These are phyloP conservation scores for Hemibagrus wyckioides DNA, from an alignment of 2,113 vertebrate genomes.

Conservation along the genomic window DNA sequence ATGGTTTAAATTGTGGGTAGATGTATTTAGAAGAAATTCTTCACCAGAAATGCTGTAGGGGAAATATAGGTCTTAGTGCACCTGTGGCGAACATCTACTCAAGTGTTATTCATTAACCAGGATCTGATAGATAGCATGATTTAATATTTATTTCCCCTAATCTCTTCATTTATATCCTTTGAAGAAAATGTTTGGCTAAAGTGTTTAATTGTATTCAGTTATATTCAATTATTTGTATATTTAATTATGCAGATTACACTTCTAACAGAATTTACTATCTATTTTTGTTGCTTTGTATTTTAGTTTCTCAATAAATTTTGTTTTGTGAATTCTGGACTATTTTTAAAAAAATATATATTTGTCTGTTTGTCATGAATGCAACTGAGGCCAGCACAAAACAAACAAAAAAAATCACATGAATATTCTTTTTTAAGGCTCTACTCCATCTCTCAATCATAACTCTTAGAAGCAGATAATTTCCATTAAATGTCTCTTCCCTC, in stretches of 20 bases:
- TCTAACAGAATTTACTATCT: neutral
- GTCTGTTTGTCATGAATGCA: neutral
- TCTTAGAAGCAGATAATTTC: neutral
- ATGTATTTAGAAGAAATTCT: neutral
- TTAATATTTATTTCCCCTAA: neutral
- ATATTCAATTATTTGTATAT: neutral
- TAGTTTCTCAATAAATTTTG: neutral
- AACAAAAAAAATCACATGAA: neutral
- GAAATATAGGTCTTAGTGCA: neutral
- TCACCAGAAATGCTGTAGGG: neutral
- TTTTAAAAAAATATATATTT: neutral
- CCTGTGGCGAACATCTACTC: neutral
- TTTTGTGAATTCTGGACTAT: neutral
- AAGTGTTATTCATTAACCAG: neutral
- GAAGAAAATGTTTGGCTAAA: neutral
- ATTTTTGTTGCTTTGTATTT: neutral
- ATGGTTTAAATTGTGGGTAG: neutral
- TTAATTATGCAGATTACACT: neutral
- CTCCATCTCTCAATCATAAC: neutral
- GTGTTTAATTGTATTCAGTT: neutral
- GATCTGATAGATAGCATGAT: neutral
- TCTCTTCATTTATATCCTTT: neutral
- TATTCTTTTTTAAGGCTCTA: neutral
- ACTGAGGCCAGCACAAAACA: neutral
- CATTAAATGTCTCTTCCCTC: neutral